Percentiles rank a stretch among this genome's conserved stretches.
phyloP scores from a whole-genome alignment of 2,797 vertebrate genomes.

The Oreortyx pictus region DNA sequence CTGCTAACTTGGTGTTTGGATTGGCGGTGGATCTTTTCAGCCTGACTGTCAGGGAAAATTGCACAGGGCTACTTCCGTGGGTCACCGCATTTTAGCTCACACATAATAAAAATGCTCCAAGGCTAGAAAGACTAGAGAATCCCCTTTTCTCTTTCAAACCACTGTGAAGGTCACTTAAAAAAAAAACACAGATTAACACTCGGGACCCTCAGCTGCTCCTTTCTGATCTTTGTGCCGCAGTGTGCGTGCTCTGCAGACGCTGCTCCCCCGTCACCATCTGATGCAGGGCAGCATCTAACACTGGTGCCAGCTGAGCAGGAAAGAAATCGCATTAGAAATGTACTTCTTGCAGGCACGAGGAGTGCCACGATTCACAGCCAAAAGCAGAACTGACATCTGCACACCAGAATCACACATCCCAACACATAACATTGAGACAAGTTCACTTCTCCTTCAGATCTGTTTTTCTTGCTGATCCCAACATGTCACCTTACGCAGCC shows the following conservation, averaged over 20 bases:
- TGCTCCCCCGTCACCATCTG: not conserved
- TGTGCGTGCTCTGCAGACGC: fast-evolving
- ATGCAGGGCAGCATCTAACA: not conserved
- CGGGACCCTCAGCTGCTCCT: not conserved
- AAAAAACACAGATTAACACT: not conserved
- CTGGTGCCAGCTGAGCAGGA: not conserved
- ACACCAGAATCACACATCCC: not conserved
- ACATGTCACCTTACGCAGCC: not conserved
- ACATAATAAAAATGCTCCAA: not conserved
- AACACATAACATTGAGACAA: not conserved
- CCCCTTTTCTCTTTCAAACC: not conserved
- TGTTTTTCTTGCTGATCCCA: not conserved
- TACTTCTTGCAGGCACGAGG: not conserved
- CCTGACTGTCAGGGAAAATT: not conserved
- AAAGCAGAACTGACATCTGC: not conserved
- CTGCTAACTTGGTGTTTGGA: not conserved
- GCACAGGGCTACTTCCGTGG: not conserved
- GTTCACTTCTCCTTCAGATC: not conserved
- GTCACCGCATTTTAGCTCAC: not conserved
- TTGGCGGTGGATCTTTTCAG: not conserved
- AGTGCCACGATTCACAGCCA: not conserved
- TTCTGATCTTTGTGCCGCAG: not conserved
- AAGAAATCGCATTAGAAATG: not conserved
- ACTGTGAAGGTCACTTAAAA: not conserved
- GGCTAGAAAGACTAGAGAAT: not conserved